A percentile compares a stretch with the other conserved stretches of the same genome.
phyloP scores from a whole-genome alignment of 2,797 vertebrate species.

The Pseudomugil tenellus region DNA sequence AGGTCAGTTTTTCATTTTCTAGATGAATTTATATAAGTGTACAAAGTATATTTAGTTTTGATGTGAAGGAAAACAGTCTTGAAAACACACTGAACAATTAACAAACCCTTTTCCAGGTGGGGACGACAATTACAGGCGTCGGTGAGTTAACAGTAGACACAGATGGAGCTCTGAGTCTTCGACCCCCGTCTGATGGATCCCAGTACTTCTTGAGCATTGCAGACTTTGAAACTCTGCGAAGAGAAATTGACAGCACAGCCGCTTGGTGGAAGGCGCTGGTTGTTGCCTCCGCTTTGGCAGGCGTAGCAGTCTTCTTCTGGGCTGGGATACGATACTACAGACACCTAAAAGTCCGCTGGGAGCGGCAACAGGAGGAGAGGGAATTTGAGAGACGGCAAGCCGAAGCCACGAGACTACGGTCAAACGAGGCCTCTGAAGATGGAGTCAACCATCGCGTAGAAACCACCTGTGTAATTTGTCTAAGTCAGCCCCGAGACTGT shows the following conservation, averaged over 20 bases:
- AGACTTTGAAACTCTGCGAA: conserved; percentile 83
- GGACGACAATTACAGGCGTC: conserved; percentile 84
- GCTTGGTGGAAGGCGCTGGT: conserved; percentile 79
- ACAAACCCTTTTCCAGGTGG: conserved; percentile 70
- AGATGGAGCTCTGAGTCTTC: conserved; percentile 82
- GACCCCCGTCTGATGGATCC: conserved; percentile 79
- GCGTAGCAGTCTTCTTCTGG: conserved; percentile 74
- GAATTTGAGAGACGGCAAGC: conserved; percentile 65
- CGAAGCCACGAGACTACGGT: neutral
- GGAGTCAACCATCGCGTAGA: conserved; percentile 18
- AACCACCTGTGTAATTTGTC: conserved; percentile 86
- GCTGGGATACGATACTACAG: conserved; percentile 77
- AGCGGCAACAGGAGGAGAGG: conserved; percentile 67
- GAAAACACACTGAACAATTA: too few species aligned
- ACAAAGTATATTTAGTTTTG: neutral
- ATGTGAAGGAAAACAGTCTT: too few species aligned
- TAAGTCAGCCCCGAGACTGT: conserved; percentile 82
- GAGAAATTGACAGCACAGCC: conserved; percentile 72
- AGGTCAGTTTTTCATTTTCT: conserved; percentile 55
- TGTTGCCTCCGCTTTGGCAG: conserved; percentile 65
- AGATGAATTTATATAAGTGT: neutral
- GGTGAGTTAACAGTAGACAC: conserved; percentile 85
- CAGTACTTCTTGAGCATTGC: conserved; percentile 83
- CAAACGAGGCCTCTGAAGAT: conserved; percentile 1
- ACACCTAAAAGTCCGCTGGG: conserved; percentile 51